These are phyloP conservation scores for Prionace glauca DNA, from an alignment of 2,797 vertebrate genomes.

Conservation along the genomic window DNA sequence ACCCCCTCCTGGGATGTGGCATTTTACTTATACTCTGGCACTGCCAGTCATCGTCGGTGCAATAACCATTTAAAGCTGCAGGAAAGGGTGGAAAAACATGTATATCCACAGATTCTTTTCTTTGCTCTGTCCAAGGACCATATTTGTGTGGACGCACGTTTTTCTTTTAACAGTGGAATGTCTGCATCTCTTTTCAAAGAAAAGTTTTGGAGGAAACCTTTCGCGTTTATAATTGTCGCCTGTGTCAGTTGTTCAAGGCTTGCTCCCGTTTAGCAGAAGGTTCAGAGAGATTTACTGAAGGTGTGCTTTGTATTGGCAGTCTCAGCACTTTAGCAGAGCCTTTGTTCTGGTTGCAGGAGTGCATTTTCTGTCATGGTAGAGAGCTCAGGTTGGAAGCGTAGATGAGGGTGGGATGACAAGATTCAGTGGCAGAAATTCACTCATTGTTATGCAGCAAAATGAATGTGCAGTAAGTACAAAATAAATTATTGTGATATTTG, in stretches of 20 bases:
- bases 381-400: not conserved
- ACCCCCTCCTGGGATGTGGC: conserved; percentile 52
- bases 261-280: not conserved
- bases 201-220: not conserved
- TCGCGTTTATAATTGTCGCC: not conserved
- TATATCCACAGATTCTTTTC: not conserved
- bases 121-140: not conserved
- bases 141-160: not conserved
- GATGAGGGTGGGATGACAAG: not conserved
- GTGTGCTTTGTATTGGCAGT: not conserved
- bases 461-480: conserved; percentile 11
- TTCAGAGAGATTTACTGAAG: conserved; percentile 6
- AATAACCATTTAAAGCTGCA: conserved; percentile 12
- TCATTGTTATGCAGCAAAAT: not conserved
- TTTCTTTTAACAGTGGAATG: not conserved
- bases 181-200: not conserved
- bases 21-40: conserved; percentile 50
- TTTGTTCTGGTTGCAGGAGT: conserved; percentile 10
- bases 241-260: not conserved
- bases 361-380: not conserved
- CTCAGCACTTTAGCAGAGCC: not conserved
- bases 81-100: not conserved
- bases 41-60: not conserved
- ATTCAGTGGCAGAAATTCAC: not conserved
- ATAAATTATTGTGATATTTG: conserved; percentile 25